Percentiles rank a stretch among this genome's conserved stretches.
Conservation (phyloP, 2,113 vertebrate species). For the Perca schrenkii region DNA sequence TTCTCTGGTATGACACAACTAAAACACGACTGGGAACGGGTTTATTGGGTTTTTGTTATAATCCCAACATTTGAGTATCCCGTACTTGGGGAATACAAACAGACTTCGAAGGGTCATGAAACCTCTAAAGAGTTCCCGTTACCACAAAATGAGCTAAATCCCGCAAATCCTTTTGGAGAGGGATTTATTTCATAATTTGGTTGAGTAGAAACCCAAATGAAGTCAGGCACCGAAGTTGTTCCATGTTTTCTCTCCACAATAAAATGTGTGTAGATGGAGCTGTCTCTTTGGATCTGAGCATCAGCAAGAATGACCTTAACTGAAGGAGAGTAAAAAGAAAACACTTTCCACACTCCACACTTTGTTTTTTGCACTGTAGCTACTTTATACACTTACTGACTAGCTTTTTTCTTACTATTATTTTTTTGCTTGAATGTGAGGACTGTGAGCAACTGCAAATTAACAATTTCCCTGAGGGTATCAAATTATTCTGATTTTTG, state of each 20-base stretch:
- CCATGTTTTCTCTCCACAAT: constrained; percentile 25
- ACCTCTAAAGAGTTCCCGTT: constrained; percentile 53
- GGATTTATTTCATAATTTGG: constrained; percentile 44
- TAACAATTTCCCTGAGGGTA: too few relatives aligned
- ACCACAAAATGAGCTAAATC: constrained; percentile 49
- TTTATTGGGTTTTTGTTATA: constrained; percentile 29
- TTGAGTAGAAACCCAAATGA: constrained; percentile 33
- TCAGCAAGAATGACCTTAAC: constrained; percentile 15
- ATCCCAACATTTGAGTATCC: constrained; percentile 18
- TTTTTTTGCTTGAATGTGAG: too few relatives aligned
- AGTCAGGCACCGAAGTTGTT: constrained; percentile 27
- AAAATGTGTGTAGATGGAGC: constrained; percentile 20
- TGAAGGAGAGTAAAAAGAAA: constrained; percentile 17
- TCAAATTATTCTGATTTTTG: background rate
- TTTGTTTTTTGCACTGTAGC: too few relatives aligned
- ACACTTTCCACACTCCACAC: background rate
- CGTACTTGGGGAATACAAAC: constrained; percentile 46
- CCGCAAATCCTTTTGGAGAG: constrained; percentile 33
- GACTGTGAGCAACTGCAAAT: too few relatives aligned
- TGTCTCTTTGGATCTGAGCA: constrained; percentile 22
- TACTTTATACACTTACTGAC: too few relatives aligned
- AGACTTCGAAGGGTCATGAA: constrained; percentile 50
- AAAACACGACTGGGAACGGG: constrained; percentile 23
- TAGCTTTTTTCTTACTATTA: too few relatives aligned
- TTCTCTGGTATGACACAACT: constrained; percentile 17